A percentile compares a stretch with the other conserved stretches of the same genome.
Conservation (phyloP, 2,888 invertebrate species). For the Synanthedon formicaeformis region DNA sequence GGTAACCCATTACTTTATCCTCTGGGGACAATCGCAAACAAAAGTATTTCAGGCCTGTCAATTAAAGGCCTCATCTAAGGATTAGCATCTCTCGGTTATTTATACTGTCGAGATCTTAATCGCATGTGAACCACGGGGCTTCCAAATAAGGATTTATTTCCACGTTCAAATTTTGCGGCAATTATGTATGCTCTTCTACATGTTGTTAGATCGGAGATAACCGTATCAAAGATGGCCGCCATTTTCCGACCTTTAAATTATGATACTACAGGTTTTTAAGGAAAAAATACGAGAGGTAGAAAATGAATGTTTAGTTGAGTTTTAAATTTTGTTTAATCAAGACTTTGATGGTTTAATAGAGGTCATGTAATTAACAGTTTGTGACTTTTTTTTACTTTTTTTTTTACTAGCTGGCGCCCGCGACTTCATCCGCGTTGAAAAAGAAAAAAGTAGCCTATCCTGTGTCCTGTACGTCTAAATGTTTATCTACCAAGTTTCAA, state of each 20-base stretch:
- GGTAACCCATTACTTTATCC: neutral
- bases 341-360: too few species aligned
- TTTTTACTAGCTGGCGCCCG: too few species aligned
- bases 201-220: neutral
- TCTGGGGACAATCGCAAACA: constrained; percentile 6
- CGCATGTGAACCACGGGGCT: neutral
- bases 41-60: constrained; percentile 46
- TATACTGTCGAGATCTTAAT: constrained; percentile 10
- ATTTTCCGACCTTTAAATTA: neutral
- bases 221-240: neutral
- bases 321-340: too few species aligned
- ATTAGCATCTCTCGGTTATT: constrained; percentile 36
- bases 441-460: too few species aligned
- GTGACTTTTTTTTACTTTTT: too few species aligned
- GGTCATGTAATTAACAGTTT: too few species aligned
- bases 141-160: neutral
- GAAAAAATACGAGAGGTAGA: too few species aligned
- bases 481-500: too few species aligned
- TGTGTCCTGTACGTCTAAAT: too few species aligned
- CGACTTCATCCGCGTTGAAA: too few species aligned
- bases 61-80: constrained; percentile 32
- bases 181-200: neutral
- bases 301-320: too few species aligned
- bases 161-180: neutral
- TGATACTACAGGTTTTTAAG: too few species aligned